Conservation (phyloP, 2,797 vertebrate genomes). For the Rhynchonycteris naso region DNA sequence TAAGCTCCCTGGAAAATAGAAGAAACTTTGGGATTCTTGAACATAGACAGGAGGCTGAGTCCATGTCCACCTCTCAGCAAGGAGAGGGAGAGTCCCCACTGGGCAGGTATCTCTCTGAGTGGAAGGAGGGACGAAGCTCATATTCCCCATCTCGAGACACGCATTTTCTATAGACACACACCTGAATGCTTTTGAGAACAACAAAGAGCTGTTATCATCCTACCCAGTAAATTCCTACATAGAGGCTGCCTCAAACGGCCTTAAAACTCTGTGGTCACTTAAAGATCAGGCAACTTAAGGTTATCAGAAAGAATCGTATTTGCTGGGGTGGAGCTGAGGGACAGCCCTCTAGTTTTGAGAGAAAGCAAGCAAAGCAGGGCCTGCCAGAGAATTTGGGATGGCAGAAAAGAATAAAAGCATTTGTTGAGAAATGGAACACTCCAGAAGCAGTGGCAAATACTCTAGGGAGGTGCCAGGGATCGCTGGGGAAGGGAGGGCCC, state of each 20-base stretch:
- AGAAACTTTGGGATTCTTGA: not conserved
- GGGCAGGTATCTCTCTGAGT: not conserved
- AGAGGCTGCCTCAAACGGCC: not conserved
- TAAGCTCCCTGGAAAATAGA: not conserved
- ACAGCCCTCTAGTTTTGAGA: conserved; percentile 2
- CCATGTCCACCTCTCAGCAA: not conserved
- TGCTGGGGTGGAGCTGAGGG: not conserved
- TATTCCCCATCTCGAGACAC: not conserved
- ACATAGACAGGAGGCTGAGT: not conserved
- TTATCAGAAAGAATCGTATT: conserved; percentile 26
- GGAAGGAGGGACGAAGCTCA: not conserved
- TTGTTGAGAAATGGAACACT: not conserved
- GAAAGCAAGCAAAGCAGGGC: not conserved
- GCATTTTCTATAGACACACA: not conserved
- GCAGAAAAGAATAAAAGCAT: conserved; percentile 25
- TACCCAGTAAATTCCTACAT: not conserved
- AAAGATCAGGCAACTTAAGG: conserved; percentile 14
- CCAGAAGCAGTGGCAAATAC: not conserved
- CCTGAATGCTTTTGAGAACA: not conserved
- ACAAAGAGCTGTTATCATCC: not conserved
- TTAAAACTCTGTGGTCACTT: conserved; percentile 21
- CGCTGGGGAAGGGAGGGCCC: not conserved
- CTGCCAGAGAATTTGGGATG: not conserved
- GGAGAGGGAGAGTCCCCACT: not conserved
- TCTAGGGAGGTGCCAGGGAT: not conserved